A percentile compares a stretch with the other conserved stretches of the same genome.
phyloP scores from a whole-genome alignment of 2,113 vertebrate genomes.

The Macrotus californicus region DNA sequence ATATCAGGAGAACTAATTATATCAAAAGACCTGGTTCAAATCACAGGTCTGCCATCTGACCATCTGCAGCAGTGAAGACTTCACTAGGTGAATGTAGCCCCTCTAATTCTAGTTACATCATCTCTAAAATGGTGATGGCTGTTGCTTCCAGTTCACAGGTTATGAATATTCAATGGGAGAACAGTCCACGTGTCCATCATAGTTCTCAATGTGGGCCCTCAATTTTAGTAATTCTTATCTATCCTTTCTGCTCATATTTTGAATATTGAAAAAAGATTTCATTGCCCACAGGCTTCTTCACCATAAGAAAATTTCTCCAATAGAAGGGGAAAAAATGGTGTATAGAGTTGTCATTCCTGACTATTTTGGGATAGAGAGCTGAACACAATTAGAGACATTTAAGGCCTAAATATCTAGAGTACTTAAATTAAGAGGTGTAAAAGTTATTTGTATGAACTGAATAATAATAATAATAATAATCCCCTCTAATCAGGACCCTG shows the following conservation, averaged over 20 bases:
- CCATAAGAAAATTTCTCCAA: not conserved
- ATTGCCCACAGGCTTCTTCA: not conserved
- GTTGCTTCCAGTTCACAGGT: not conserved
- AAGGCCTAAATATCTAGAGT: not conserved
- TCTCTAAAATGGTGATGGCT: not conserved
- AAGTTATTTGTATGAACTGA: not conserved
- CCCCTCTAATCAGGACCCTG: not conserved
- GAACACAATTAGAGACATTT: not conserved
- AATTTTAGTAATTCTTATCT: not conserved
- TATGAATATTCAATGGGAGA: not conserved
- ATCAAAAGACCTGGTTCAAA: constrained; percentile 9
- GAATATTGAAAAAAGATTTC: not conserved
- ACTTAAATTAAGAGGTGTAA: not conserved
- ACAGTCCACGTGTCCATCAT: not conserved
- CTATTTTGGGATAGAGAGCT: not conserved
- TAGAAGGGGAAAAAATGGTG: not conserved
- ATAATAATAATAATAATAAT: not conserved
- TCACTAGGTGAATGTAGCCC: not conserved
- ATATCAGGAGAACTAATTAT: constrained; percentile 4
- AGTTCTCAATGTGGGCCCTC: not conserved
- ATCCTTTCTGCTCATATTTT: not conserved
- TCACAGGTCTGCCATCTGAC: not conserved
- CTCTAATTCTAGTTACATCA: not conserved
- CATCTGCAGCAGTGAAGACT: not conserved
- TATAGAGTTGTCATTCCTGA: not conserved